Percentiles rank a stretch among this genome's conserved stretches.
phyloP scores from a whole-genome alignment of 1,140 invertebrate species.

The Diorhabda elongata region DNA sequence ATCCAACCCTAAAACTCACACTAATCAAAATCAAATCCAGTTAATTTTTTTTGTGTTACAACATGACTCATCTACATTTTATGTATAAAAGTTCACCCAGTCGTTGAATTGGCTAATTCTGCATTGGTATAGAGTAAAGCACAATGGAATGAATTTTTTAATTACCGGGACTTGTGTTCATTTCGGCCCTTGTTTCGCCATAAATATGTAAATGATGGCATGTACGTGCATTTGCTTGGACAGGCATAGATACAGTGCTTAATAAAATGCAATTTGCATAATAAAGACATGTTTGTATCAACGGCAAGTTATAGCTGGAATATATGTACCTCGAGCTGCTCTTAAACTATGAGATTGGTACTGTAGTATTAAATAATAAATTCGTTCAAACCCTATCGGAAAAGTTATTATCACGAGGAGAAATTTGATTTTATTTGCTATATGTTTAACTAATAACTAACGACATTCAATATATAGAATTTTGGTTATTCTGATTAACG shows the following conservation, averaged over 20 bases:
- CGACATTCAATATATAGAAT: too few relatives aligned
- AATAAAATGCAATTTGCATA: constrained; percentile 4
- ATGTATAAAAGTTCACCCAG: neutral
- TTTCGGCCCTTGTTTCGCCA: constrained; percentile 4
- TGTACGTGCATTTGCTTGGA: constrained; percentile 11
- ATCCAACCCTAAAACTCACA: neutral
- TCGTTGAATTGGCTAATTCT: constrained; percentile 2
- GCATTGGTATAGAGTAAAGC: neutral
- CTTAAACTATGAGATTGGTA: too few relatives aligned
- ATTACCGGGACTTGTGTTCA: constrained; percentile 3
- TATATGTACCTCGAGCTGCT: too few relatives aligned
- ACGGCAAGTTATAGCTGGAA: too few relatives aligned
- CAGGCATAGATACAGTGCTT: constrained; percentile 5
- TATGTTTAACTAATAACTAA: too few relatives aligned
- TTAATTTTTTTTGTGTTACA: neutral
- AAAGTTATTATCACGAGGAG: too few relatives aligned
- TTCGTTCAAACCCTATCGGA: too few relatives aligned
- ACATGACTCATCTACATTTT: neutral
- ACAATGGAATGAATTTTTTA: constrained; percentile 8
- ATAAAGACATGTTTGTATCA: neutral
- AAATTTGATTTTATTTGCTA: too few relatives aligned
- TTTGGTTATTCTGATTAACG: too few relatives aligned
- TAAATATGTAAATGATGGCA: constrained; percentile 5
- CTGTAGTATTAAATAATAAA: too few relatives aligned
- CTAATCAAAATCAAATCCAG: neutral